Evolutionary conservation across 2,113 vertebrate species (phyloP).

Genomic region (Xyrauchen texanus): DNA sequence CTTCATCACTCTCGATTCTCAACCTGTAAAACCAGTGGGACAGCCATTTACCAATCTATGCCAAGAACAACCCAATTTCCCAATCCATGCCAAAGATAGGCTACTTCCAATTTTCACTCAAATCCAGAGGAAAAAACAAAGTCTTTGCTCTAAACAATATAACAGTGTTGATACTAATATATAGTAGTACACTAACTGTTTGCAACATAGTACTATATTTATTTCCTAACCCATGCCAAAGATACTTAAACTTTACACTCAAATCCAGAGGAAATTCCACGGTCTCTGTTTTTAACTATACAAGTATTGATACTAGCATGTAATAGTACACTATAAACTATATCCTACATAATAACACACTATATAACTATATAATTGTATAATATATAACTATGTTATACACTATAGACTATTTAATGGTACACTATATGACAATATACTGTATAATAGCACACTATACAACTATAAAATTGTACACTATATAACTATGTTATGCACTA

Average conservation of each 20-base stretch:
- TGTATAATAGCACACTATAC: too few relatives aligned
- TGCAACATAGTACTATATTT: too few relatives aligned
- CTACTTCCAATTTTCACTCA: too few relatives aligned
- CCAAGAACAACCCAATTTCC: slow-evolving; percentile 36
- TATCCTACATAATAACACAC: background rate
- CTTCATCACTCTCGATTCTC: slow-evolving; percentile 10
- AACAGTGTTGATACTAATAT: too few relatives aligned
- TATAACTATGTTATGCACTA: too few relatives aligned
- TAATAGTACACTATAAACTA: background rate
- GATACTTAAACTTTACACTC: background rate
- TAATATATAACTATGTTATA: background rate
- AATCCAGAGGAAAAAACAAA: too few relatives aligned
- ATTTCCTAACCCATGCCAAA: too few relatives aligned
- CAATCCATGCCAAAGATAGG: background rate
- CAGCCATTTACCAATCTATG: slow-evolving; percentile 30
- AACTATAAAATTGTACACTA: too few relatives aligned
- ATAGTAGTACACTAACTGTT: too few relatives aligned
- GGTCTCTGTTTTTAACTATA: background rate
- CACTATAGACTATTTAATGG: too few relatives aligned
- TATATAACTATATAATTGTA: background rate
- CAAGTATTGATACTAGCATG: background rate
- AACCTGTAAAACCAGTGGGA: slow-evolving; percentile 65
- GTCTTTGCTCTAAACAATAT: too few relatives aligned
- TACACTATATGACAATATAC: too few relatives aligned
- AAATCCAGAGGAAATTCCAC: background rate